These are phyloP conservation scores for Circaetus cinerascens DNA, from an alignment of 2,113 vertebrate genomes.

Conservation along the genomic window DNA sequence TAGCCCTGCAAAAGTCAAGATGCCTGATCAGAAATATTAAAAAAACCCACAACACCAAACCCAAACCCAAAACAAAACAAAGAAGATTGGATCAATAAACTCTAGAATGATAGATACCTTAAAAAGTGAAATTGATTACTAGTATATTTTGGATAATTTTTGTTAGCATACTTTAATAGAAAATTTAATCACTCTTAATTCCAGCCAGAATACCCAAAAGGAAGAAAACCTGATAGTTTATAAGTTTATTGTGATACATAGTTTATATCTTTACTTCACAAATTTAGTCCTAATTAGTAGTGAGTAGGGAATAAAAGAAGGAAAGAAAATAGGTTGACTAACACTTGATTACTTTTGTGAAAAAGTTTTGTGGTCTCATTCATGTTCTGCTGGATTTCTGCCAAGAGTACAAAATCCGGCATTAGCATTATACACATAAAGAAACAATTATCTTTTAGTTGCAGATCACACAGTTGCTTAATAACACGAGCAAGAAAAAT, in stretches of 20 bases:
- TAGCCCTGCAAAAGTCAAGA: background rate
- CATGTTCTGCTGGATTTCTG: background rate
- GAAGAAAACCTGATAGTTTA: background rate
- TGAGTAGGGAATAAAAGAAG: background rate
- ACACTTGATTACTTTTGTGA: background rate
- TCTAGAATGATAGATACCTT: background rate
- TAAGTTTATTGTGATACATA: background rate
- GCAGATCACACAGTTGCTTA: background rate
- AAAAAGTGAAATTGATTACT: background rate
- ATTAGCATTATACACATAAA: background rate
- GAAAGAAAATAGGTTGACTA: background rate
- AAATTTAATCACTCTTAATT: background rate
- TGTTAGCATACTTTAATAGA: background rate
- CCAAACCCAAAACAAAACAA: background rate
- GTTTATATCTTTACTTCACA: background rate
- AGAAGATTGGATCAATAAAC: background rate
- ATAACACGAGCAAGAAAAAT: background rate
- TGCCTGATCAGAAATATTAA: background rate
- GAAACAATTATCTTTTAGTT: background rate
- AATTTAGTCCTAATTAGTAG: background rate
- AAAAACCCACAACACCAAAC: background rate
- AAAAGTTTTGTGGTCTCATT: background rate
- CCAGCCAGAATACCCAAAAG: background rate
- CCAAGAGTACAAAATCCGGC: background rate
- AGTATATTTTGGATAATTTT: background rate